Conservation (phyloP, 2,888 invertebrate genomes). For the Dioctria linearis region DNA sequence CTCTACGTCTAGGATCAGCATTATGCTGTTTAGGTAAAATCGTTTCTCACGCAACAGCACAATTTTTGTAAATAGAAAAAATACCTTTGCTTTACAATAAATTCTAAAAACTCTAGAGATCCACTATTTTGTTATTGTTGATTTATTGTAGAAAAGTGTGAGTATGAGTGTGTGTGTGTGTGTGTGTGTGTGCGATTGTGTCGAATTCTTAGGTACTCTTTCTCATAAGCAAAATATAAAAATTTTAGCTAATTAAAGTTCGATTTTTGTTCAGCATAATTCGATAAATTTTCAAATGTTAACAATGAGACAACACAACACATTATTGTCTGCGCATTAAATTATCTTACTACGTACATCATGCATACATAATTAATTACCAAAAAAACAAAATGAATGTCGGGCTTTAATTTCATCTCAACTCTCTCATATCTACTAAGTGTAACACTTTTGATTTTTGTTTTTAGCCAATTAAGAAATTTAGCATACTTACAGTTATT, state of each 20-base stretch:
- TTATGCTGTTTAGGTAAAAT: background rate
- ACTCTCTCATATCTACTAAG: slow-evolving; percentile 2
- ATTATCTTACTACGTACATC: too few species aligned
- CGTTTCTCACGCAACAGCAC: slow-evolving; percentile 6
- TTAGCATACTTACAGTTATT: slow-evolving; percentile 29
- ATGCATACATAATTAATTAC: too few species aligned
- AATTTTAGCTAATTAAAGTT: too few species aligned
- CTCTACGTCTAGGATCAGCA: too few species aligned
- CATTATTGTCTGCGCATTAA: too few species aligned
- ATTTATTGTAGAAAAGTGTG: slow-evolving; percentile 1
- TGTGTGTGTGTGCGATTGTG: too few species aligned
- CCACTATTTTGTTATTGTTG: slow-evolving; percentile 33
- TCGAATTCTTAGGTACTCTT: too few species aligned
- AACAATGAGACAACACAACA: slow-evolving; percentile 21
- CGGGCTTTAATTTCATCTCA: slow-evolving; percentile 39
- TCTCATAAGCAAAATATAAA: too few species aligned
- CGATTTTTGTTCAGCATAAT: background rate
- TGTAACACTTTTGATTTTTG: slow-evolving; percentile 35
- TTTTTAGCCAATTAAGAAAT: background rate
- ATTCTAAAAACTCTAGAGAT: slow-evolving; percentile 25
- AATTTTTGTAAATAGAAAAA: slow-evolving; percentile 37
- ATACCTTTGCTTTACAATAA: slow-evolving; percentile 40
- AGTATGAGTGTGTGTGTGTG: background rate
- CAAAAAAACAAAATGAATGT: slow-evolving; percentile 14
- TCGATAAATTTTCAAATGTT: slow-evolving; percentile 22